phyloP scores from a whole-genome alignment of 2,797 vertebrate species.

The Eidolon dupreanum region DNA sequence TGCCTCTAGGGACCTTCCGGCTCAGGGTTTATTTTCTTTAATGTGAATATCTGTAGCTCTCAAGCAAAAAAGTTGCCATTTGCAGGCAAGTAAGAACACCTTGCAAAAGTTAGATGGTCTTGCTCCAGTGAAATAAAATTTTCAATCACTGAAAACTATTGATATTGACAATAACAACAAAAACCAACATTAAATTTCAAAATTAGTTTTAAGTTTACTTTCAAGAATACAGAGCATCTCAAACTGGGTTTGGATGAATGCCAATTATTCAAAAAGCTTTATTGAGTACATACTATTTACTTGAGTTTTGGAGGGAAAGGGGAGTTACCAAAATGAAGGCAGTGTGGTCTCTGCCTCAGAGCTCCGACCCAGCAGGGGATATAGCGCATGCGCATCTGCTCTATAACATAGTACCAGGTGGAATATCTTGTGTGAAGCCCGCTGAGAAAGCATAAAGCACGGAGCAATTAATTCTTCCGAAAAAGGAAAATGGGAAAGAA shows the following conservation, averaged over 20 bases:
- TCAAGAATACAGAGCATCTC: not conserved
- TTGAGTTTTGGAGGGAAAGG: not conserved
- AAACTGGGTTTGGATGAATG: not conserved
- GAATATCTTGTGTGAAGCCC: not conserved
- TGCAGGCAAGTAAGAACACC: not conserved
- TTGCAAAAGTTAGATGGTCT: not conserved
- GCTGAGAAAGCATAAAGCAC: not conserved
- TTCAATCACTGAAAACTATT: not conserved
- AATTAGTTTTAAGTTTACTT: not conserved
- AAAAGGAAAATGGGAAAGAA: not conserved
- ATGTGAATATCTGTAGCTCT: not conserved
- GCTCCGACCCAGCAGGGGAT: not conserved
- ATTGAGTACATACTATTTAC: not conserved
- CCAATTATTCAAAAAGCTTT: not conserved
- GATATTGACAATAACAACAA: not conserved
- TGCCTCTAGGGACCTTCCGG: not conserved
- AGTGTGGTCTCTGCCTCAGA: not conserved
- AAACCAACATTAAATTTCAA: not conserved
- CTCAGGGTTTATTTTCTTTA: not conserved
- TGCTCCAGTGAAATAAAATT: not conserved
- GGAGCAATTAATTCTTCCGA: not conserved
- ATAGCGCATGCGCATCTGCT: not conserved
- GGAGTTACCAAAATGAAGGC: not conserved
- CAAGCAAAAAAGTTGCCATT: not conserved
- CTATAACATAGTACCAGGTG: not conserved